phyloP scores from a whole-genome alignment of 2,888 invertebrate genomes.

The Acheta domesticus region DNA sequence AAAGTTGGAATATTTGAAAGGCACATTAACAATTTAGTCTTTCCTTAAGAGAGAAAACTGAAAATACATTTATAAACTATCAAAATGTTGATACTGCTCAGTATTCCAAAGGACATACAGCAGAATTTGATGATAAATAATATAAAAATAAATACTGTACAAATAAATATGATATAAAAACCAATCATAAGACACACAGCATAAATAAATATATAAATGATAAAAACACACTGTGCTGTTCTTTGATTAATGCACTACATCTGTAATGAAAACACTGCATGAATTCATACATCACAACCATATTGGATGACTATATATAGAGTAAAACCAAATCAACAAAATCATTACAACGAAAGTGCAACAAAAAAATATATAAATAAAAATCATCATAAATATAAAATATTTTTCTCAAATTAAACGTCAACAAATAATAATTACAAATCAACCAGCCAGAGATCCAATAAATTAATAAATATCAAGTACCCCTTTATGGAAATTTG shows the following conservation, averaged over 20 bases:
- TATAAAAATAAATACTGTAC: slow-evolving; percentile 18
- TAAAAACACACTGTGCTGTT: background rate
- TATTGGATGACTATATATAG: background rate
- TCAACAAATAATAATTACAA: background rate
- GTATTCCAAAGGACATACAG: no score
- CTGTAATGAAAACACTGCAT: background rate
- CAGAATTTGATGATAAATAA: background rate
- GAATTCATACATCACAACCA: background rate
- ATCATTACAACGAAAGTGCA: background rate
- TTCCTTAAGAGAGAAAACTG: no score
- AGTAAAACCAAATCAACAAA: background rate
- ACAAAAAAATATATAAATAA: slow-evolving; percentile 7
- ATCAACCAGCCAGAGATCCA: no score
- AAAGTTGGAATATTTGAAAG: no score
- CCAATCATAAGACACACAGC: background rate
- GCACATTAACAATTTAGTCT: no score
- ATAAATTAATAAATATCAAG: no score
- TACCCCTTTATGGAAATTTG: no score
- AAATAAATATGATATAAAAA: slow-evolving; percentile 18
- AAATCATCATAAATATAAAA: background rate
- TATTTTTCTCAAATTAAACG: background rate
- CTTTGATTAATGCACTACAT: background rate
- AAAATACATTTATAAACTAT: no score
- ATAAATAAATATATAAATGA: background rate
- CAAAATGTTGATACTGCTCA: no score